Evolutionary conservation across 2,113 vertebrate species (phyloP), one percentile per base, ranked within the genome.

Genomic region (Diphyllodes magnificus): DNA sequence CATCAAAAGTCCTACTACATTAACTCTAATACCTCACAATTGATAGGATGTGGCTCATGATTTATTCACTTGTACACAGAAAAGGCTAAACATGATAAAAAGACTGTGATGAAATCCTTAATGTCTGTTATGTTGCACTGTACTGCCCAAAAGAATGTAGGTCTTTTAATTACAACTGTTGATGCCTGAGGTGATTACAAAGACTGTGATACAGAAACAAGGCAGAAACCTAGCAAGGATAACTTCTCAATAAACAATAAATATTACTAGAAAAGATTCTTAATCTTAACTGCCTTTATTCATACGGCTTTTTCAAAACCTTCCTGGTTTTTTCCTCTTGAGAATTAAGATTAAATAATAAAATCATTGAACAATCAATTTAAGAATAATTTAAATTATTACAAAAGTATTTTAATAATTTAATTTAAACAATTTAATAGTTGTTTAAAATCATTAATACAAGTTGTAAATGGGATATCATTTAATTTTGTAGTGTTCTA

Each of bases 31-130:
- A 64, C 23, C 14, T 78, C 11, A 8, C n/a, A 42, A 37, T 1
- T 49, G 27, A 15, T 44, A 71, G 51, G 3, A 8, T 0, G 0
- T 23, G 16, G 47, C 20, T 86, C 39, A 18, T n/a, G 13, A 37
- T 86, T 77, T 33, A 45, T 61, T 66, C 30, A 19, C 33, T 61
- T 40, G 7, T 63, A 51, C 49, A 63, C 4, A 61, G 49, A 77
- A 72, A 86, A 89, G 53, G 23, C 53, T 59, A 51, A 86, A 47
- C 5, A 39, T 30, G 9, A 31, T 47, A 47, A 59, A 72, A 92
- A 39, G 30, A 27, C 37, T 20, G 20, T 37, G 39, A 82, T 0
- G 0, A 89, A 73, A 53, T 44, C 37, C 6, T 66, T 31, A 17
- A 65, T 30, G 25, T n/a, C 61, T 45, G 10, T 44, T 65, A 30